Percentiles rank a stretch among this genome's conserved stretches.
Conservation (phyloP, 1,140 invertebrate genomes). For the Lordiphosa mommai region DNA sequence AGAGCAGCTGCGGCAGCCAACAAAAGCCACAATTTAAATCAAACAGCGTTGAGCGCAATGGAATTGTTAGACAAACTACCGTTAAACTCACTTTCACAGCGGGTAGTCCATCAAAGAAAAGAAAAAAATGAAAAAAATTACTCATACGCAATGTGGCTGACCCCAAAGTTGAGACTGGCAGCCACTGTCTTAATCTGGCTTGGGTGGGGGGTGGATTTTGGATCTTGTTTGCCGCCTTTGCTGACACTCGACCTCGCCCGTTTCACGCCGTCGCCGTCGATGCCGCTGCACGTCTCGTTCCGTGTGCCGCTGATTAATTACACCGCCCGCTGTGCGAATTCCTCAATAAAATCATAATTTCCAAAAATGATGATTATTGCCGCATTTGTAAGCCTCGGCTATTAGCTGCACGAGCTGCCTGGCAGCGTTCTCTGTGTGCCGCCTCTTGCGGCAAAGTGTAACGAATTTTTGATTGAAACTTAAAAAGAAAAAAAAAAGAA, state of each 20-base stretch:
- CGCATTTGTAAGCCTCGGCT: constrained; percentile 74
- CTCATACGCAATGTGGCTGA: constrained; percentile 54
- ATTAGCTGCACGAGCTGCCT: constrained; percentile 69
- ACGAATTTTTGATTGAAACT: constrained; percentile 77
- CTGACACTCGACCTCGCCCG: constrained; percentile 59
- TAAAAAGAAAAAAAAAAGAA: constrained; percentile 12
- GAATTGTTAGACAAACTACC: constrained; percentile 72
- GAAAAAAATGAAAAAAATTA: constrained; percentile 34
- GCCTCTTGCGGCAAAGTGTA: constrained; percentile 56
- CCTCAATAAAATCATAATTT: constrained; percentile 78
- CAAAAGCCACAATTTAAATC: constrained; percentile 68
- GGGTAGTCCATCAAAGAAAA: constrained; percentile 15
- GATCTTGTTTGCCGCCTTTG: constrained; percentile 48
- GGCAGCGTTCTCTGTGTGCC: constrained; percentile 8
- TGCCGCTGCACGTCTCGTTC: constrained; percentile 19
- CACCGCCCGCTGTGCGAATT: constrained; percentile 76
- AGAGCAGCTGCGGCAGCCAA: constrained; percentile 25
- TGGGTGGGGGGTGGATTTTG: constrained; percentile 4
- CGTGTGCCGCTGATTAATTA: constrained; percentile 68
- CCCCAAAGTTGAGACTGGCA: constrained; percentile 27
- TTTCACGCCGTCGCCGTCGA: constrained; percentile 42
- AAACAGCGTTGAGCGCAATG: constrained; percentile 57
- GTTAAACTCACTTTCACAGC: constrained; percentile 76
- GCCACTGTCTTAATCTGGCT: constrained; percentile 29
- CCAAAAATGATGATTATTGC: constrained; percentile 75